Base-by-base conservation (phyloP, 1,140 invertebrate species). In the Nephotettix cincticeps region DNA sequence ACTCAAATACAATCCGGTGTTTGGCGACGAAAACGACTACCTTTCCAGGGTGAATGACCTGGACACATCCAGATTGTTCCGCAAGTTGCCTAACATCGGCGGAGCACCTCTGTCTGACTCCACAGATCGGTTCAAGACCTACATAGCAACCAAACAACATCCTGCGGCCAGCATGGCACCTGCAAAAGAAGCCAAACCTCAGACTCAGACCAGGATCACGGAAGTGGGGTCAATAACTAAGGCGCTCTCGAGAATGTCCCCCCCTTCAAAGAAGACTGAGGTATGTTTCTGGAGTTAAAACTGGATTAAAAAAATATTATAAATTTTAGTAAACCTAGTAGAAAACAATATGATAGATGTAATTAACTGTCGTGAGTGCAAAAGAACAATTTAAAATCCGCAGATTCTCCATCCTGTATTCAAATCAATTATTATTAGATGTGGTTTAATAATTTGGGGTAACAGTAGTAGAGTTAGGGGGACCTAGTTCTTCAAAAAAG, bases 31-130 rank as follows among this genome's bases (percentile, higher is more conserved):
- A n/a, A 70, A 70, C 61, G 69, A 70, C 45, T 70, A 51, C 14
- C 40, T 65, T 1, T 25, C 69, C 4, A 43, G 30, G 28, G 56
- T 61, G 2, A 67, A 64, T 45, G 69, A 70, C 36, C 47, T 70
- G 36, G 69, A 70, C 14, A 40, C 58, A 9, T 61, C 69, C 21
- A 19, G 40, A 29, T 21, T 76, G n/a, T 76, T 76, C 71, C 65
- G 70, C 2, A 73, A 73, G 40, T 27, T 76, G 68, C 75, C 75
- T 14, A 76, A 76, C 29, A 70, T 76, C 11, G 75, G 75, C 1
- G 75, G 74, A 1, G 27, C 64, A 1, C 28, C 73, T 1, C 51
- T 75, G 17, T 70, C 74, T 0, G 72, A 69, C 30, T 56, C 69
- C n/a, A 70, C 36, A 19, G 69, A 67, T 45, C 1, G 36, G n/a